Evolutionary conservation across 1,140 invertebrate species (phyloP).

Genomic region (Formica selysi): DNA sequence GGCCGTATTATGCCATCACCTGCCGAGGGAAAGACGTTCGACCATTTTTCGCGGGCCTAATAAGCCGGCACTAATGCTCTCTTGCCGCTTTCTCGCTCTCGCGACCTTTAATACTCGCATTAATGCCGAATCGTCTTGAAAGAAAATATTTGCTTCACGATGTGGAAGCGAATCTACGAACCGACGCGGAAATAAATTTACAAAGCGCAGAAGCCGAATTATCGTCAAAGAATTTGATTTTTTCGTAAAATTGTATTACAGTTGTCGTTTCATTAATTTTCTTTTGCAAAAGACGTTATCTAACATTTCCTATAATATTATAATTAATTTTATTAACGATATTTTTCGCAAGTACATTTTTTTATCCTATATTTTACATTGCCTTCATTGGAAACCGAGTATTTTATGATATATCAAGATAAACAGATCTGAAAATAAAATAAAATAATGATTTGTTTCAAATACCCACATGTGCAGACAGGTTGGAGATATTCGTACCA

Average conservation of each 20-base stretch:
- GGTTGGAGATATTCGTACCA: not conserved
- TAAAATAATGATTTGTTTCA: not conserved
- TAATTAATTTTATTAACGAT: not conserved
- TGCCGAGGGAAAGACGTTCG: constrained; percentile 66
- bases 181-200: constrained; percentile 44
- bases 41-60: constrained; percentile 77
- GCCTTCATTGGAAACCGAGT: not conserved
- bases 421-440: not conserved
- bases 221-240: not conserved
- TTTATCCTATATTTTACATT: not conserved
- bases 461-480: not conserved
- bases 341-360: not conserved
- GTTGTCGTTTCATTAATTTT: not conserved
- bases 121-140: constrained; percentile 55
- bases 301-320: not conserved
- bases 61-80: constrained; percentile 79
- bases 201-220: not conserved
- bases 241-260: not conserved
- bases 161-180: constrained; percentile 25
- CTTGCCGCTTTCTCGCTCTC: constrained; percentile 32
- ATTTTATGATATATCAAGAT: not conserved
- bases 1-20: constrained; percentile 70
- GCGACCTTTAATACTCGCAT: constrained; percentile 39
- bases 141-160: constrained; percentile 59
- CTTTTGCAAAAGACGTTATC: not conserved